phyloP scores from a whole-genome alignment of 2,113 vertebrate genomes.

The Salminus brasiliensis region DNA sequence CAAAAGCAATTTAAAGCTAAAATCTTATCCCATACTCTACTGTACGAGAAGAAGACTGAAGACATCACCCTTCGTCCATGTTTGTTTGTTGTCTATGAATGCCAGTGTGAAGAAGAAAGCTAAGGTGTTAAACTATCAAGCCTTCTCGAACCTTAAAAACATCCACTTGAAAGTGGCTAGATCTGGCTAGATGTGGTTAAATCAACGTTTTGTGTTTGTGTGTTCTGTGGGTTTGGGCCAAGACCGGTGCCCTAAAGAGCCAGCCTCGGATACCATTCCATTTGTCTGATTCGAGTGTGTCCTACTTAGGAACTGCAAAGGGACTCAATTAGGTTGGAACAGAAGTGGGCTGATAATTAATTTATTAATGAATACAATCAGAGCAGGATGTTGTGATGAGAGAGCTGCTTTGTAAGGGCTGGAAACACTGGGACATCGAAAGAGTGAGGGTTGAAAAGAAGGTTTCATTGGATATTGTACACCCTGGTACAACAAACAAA shows the following conservation, averaged over 20 bases:
- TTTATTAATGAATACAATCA: constrained; percentile 79
- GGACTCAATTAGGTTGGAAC: constrained; percentile 81
- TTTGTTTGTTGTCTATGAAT: no score
- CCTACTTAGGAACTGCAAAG: constrained; percentile 78
- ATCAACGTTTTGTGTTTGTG: constrained; percentile 63
- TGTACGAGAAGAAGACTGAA: no score
- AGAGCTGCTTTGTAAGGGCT: constrained; percentile 66
- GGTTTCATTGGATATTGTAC: not conserved
- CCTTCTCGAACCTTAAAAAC: no score
- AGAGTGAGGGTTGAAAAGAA: not conserved
- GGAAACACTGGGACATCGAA: constrained; percentile 53
- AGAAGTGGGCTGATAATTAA: constrained; percentile 75
- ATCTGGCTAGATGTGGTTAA: constrained; percentile 16
- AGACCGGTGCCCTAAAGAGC: constrained; percentile 67
- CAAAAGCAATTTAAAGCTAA: no score
- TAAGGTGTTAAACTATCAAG: no score
- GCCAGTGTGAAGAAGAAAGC: no score
- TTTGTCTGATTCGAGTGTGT: constrained; percentile 73
- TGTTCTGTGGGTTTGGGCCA: constrained; percentile 60
- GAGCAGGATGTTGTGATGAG: constrained; percentile 66
- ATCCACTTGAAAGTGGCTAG: no score
- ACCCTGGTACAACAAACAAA: not conserved
- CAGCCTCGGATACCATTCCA: constrained; percentile 71
- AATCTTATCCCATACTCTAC: no score
- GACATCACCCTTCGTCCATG: no score